A percentile compares a stretch with the other conserved stretches of the same genome.
Conservation (phyloP, 2,888 invertebrate genomes). For the Temnothorax ravouxi region DNA sequence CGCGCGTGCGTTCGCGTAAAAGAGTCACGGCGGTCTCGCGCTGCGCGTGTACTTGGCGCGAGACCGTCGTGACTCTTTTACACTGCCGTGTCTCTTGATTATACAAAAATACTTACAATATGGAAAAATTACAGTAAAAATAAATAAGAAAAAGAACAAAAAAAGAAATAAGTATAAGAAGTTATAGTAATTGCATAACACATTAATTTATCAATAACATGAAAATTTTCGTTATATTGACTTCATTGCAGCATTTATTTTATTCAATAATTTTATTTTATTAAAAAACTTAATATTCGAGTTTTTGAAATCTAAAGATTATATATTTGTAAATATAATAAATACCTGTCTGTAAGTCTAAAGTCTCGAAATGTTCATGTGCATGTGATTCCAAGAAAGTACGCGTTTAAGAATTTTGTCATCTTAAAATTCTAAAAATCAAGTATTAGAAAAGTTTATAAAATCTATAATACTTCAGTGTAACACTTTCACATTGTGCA, state of each 20-base stretch:
- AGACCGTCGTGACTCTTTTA: too few relatives aligned
- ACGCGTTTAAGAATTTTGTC: background rate
- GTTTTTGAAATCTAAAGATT: background rate
- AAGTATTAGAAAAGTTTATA: constrained; percentile 16
- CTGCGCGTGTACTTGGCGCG: too few relatives aligned
- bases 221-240: background rate
- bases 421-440: background rate
- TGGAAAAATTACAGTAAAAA: background rate
- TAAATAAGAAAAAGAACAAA: background rate
- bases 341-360: background rate
- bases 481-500: background rate
- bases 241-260: background rate
- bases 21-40: too few relatives aligned
- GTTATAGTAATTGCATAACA: background rate
- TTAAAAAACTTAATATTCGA: background rate
- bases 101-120: background rate
- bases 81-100: background rate
- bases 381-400: background rate
- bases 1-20: too few relatives aligned
- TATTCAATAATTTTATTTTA: constrained; percentile 2
- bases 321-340: background rate
- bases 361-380: background rate
- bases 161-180: background rate
- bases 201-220: constrained; percentile 12
- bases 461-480: background rate